Conservation (phyloP, 2,113 vertebrate species). For the Odobenus rosmarus region DNA sequence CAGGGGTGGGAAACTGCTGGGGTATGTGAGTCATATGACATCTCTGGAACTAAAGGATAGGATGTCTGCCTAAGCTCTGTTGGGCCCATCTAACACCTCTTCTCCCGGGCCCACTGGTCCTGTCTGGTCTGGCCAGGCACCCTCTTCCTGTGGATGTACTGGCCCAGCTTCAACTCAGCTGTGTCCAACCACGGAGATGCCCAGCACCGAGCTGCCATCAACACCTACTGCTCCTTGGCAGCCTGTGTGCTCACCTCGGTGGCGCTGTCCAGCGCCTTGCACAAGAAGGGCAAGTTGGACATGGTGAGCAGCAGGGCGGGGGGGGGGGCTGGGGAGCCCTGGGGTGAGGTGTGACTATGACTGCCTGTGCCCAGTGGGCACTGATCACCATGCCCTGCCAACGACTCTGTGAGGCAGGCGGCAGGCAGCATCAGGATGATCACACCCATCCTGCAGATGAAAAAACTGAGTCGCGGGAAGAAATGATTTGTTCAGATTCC, state of each 20-base stretch:
- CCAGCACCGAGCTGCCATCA: slow-evolving; percentile 95
- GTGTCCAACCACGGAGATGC: slow-evolving; percentile 91
- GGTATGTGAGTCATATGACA: accelerated
- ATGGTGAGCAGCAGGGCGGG: slow-evolving; percentile 89
- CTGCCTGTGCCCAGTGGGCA: background rate
- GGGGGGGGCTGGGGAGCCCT: background rate
- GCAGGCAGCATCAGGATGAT: background rate
- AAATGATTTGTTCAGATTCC: too few relatives aligned
- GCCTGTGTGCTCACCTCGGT: slow-evolving; percentile 92
- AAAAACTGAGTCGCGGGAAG: background rate
- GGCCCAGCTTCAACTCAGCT: slow-evolving; percentile 99
- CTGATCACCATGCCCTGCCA: too few relatives aligned
- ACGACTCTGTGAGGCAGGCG: background rate
- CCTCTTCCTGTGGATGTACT: slow-evolving; percentile 97
- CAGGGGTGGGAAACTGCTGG: background rate
- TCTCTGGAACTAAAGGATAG: background rate
- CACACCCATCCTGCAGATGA: background rate
- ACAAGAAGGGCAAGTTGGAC: slow-evolving; percentile 94
- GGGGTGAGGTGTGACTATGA: accelerated
- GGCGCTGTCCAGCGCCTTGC: slow-evolving; percentile 92
- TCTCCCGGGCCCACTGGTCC: background rate
- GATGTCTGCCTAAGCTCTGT: background rate
- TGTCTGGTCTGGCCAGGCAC: slow-evolving; percentile 87
- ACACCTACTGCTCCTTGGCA: slow-evolving; percentile 94
- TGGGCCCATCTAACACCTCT: background rate